Evolutionary conservation across 2,888 invertebrate genomes (phyloP), one percentile per base, ranked within the genome.

Genomic region (Tyria jacobaeae): DNA sequence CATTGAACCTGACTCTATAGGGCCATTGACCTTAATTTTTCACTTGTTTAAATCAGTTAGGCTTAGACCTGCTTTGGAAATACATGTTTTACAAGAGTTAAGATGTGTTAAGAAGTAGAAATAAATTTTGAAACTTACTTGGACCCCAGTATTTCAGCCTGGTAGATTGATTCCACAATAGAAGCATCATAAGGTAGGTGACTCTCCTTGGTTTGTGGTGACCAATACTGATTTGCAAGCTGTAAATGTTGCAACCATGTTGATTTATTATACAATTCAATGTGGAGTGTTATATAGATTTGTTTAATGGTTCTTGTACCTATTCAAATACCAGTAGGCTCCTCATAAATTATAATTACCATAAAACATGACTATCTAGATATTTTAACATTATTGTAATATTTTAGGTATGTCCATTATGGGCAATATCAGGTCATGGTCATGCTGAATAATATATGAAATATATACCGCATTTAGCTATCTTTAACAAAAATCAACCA

Each of bases 221-320:
- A 97, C 99, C 99, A 99, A 86, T 98, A 98, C 84, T 97, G 96
- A 67, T 96, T 96, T 2, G 99, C 98, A 34, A 99, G 94, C 98
- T 99, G 92, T 59, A 78, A 83, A 81, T 56, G 81, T 80, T 75
- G 76, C 75, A 86, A 90, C 92, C 92, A 92, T 87, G 83, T 87
- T 85, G 89, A 88, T 87, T 90, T 88, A 47, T 68, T 64, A 48
- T 49, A 60, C 60, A 91, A 91, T 87, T 94, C 91, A 89, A 86
- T 90, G 87, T 81, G 89, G 89, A 85, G 66, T 83, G 89, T 88
- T 86, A 80, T 80, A 89, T 89, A 90, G 94, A 93, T 93, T 94
- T 90, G 35, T 63, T 68, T 51, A 62, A 55, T 67, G 60, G 64
- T 49, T 66, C 66, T 66, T 68, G 60, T 66, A 60, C 47, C 50